Base-by-base conservation (phyloP, 2,797 vertebrate genomes). In the Pogoniulus pusillus region DNA sequence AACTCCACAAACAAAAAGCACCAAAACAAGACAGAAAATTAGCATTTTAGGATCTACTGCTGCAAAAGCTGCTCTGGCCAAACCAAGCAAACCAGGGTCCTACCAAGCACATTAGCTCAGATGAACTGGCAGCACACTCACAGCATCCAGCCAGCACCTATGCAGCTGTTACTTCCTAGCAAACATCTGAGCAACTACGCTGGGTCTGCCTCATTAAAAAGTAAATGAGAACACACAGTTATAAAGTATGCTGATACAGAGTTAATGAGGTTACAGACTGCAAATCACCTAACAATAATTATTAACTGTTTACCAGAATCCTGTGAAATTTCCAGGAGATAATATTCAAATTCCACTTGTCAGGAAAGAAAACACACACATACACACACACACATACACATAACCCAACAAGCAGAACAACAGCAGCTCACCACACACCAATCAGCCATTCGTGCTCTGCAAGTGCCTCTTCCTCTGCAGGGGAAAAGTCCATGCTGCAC, bases 251-350 rank as follows among this genome's bases (percentile, higher is more conserved):
- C 68, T 77, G 70, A 91, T 91, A 85, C 35, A 72, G 24, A 90
- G 59, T 69, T 94, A 85, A 82, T 58, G 47, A 90, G 63, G 51
- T 43, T 70, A 83, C 72, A 47, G 72, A 75, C 26, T 82, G 83
- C 91, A 95, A 97, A 96, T 91, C 87, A 93, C 76, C 93, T 90
- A 71, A 82, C 86, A 95, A 85, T 88, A 95, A 96, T 68, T 93
- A 87, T 96, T 93, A 96, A 45, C 72, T 94, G 34, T 64, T 96
- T 96, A 96, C 92, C 89, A 90, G 95, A 97, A 97, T 86, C 69
- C 85, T 73, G 89, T 65, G 66, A 92, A 83, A 85, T 94, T 97
- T 96, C 78, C 71, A 71, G 78, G 72, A 87, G 80, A 64, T 82
- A 91, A 88, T 73, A 93, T 74, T 97, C 84, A 95, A 96, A 95